Percentiles rank a stretch among this genome's conserved stretches.
Evolutionary conservation across 2,888 invertebrate species (phyloP).

Genomic region (Thymelicus sylvestris): DNA sequence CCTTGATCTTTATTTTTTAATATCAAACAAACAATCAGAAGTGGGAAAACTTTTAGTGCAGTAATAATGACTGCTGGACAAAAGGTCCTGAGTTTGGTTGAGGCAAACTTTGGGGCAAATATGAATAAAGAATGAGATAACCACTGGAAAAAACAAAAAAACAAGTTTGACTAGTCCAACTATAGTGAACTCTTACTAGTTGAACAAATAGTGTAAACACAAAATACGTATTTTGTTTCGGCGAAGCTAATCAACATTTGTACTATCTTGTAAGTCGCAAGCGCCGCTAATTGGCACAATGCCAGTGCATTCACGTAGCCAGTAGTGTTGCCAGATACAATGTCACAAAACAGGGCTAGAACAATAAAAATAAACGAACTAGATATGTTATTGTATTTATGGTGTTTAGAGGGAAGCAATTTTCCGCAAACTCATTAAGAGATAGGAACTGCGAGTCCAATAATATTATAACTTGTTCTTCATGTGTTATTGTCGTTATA

Average conservation of each 20-base stretch:
- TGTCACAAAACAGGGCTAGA: constrained; percentile 24
- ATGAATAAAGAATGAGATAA: too few relatives aligned
- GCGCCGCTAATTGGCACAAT: constrained; percentile 26
- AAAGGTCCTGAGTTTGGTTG: background rate
- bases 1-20: background rate
- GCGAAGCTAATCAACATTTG: constrained; percentile 15
- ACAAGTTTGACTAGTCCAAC: too few relatives aligned
- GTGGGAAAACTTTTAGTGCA: background rate
- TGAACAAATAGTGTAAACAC: background rate
- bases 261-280: constrained; percentile 26
- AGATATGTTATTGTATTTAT: background rate
- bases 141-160: too few relatives aligned
- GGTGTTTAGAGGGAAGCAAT: background rate
- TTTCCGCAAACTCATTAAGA: too few relatives aligned
- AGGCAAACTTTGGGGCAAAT: background rate
- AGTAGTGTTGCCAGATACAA: constrained; percentile 29
- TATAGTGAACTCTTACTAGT: background rate
- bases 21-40: background rate
- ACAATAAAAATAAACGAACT: constrained; percentile 31
- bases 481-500: too few relatives aligned
- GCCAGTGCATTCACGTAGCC: constrained; percentile 24
- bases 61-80: background rate
- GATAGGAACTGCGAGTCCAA: too few relatives aligned
- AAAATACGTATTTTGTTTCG: background rate
- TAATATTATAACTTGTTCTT: too few relatives aligned